A percentile compares a stretch with the other conserved stretches of the same genome.
Conservation (phyloP, 1,140 invertebrate genomes). For the Meloidogyne floridensis region DNA sequence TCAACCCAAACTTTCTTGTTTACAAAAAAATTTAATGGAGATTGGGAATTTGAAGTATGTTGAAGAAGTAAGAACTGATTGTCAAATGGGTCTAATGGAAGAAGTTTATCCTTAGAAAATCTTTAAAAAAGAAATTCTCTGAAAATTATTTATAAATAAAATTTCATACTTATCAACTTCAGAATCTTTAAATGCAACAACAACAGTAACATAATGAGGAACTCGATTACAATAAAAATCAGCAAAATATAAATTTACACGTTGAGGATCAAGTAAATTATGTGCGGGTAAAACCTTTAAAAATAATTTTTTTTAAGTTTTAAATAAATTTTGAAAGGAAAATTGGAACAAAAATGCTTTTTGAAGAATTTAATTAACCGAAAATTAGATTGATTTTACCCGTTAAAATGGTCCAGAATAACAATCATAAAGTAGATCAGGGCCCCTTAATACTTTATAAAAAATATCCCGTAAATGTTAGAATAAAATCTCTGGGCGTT, state of each 20-base stretch:
- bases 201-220: conserved; percentile 54
- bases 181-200: conserved; percentile 42
- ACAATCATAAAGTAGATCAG: no score
- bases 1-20: conserved; percentile 58
- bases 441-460: not conserved
- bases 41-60: not conserved
- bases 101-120: conserved; percentile 44
- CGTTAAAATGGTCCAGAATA: no score
- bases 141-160: conserved; percentile 22
- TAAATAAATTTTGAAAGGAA: not conserved
- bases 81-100: conserved; percentile 37
- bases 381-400: no score
- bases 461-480: not conserved
- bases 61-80: conserved; percentile 43
- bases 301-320: not conserved
- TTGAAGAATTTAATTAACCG: no score
- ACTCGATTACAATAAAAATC: conserved; percentile 55
- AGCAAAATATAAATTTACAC: conserved; percentile 44
- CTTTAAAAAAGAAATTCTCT: conserved; percentile 28
- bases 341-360: no score
- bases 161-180: conserved; percentile 33
- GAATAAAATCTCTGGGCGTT: no score
- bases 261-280: conserved; percentile 30
- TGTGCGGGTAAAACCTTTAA: conserved; percentile 30
- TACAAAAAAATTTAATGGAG: conserved; percentile 45